Evolutionary conservation across 2,888 invertebrate genomes (phyloP).

Genomic region (Eupelmus urozonus): DNA sequence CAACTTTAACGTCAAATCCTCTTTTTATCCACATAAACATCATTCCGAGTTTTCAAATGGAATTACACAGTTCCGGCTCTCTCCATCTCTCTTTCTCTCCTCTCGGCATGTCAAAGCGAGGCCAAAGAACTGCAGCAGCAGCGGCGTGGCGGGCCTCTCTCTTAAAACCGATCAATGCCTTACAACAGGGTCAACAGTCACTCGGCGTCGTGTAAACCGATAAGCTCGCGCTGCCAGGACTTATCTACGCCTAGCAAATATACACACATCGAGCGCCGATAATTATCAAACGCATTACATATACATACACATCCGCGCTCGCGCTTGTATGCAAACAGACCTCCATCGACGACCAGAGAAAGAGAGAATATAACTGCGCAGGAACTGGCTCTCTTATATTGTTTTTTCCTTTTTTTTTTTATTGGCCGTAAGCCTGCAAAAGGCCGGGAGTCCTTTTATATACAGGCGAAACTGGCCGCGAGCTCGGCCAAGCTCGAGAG

Average conservation of each 20-base stretch:
- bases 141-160: neutral
- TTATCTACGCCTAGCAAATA: constrained; percentile 48
- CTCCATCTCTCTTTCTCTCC: too few relatives aligned
- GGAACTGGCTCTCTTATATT: neutral
- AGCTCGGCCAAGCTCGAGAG: too few relatives aligned
- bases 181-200: constrained; percentile 61
- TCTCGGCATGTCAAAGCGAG: too few relatives aligned
- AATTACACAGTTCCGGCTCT: too few relatives aligned
- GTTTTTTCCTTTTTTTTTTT: neutral
- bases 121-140: too few relatives aligned
- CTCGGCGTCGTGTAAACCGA: constrained; percentile 48
- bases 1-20: too few relatives aligned
- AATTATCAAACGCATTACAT: constrained; percentile 37
- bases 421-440: neutral
- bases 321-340: neutral
- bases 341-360: too few relatives aligned
- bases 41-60: too few relatives aligned
- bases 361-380: too few relatives aligned
- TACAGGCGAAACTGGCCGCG: neutral
- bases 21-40: too few relatives aligned
- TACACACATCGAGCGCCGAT: constrained; percentile 20
- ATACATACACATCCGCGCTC: constrained; percentile 7
- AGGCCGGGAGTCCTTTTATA: neutral
- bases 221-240: constrained; percentile 33
- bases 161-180: constrained; percentile 61